phyloP scores from a whole-genome alignment of 2,888 invertebrate genomes.

The Diarsia rubi region DNA sequence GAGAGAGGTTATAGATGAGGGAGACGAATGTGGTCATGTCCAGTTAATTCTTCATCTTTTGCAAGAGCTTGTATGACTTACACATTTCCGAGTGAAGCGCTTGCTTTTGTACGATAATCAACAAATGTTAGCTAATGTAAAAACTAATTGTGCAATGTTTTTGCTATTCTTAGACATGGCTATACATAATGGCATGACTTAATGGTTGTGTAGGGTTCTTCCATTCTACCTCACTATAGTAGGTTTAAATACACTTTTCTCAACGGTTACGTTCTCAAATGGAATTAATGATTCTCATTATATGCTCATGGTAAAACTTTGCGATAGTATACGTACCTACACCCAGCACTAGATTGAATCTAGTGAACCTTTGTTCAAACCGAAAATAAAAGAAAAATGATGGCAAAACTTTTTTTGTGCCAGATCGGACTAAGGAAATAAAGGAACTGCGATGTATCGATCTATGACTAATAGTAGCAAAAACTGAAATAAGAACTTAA shows the following conservation, averaged over 20 bases:
- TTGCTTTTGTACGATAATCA: not conserved
- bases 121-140: not conserved
- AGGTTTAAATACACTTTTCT: not conserved
- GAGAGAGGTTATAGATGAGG: not conserved
- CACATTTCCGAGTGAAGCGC: not conserved
- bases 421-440: slow-evolving; percentile 28
- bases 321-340: not conserved
- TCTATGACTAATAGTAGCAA: slow-evolving; percentile 57
- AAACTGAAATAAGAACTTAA: slow-evolving; percentile 46
- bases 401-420: slow-evolving; percentile 21
- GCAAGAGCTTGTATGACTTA: not conserved
- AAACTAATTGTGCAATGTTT: not conserved
- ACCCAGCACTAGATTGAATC: not conserved
- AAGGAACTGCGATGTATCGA: slow-evolving; percentile 40
- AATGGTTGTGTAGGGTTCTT: not conserved
- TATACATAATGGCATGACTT: not conserved
- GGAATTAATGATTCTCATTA: not conserved
- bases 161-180: not conserved
- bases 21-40: not conserved
- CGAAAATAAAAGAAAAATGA: slow-evolving; percentile 37
- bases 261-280: not conserved
- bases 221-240: not conserved
- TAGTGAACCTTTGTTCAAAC: not conserved
- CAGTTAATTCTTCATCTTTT: not conserved
- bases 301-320: not conserved